A percentile compares a stretch with the other conserved stretches of the same genome.
Evolutionary conservation across 1,140 invertebrate species (phyloP).

Genomic region (Hyposmocoma kahamanoa): DNA sequence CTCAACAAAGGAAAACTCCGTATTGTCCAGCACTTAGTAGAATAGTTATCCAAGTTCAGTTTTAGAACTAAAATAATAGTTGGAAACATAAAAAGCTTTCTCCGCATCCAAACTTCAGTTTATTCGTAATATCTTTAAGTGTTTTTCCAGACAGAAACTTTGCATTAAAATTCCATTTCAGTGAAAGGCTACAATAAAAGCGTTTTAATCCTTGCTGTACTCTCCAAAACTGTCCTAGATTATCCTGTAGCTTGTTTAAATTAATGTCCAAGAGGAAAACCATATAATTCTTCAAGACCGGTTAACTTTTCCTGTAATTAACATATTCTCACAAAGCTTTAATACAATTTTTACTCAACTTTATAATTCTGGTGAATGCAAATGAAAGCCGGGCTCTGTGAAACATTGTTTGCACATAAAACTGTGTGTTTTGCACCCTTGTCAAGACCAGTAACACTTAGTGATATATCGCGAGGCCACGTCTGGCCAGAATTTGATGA

Average conservation of each 20-base stretch:
- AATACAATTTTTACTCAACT: background rate
- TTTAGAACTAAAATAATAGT: too few relatives aligned
- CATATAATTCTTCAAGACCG: background rate
- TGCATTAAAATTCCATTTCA: too few relatives aligned
- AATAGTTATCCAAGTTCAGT: too few relatives aligned
- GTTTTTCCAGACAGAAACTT: too few relatives aligned
- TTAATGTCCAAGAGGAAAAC: too few relatives aligned
- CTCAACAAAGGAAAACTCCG: too few relatives aligned
- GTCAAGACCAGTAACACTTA: slow-evolving; percentile 35
- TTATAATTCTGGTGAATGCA: slow-evolving; percentile 13
- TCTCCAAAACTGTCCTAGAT: background rate
- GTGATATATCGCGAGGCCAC: slow-evolving; percentile 34
- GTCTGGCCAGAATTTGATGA: slow-evolving; percentile 8
- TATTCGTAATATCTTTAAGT: too few relatives aligned
- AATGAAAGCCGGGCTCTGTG: slow-evolving; percentile 10
- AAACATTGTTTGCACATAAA: slow-evolving; percentile 25
- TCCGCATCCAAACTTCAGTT: too few relatives aligned
- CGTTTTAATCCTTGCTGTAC: background rate
- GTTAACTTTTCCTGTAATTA: slow-evolving; percentile 3
- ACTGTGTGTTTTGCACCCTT: slow-evolving; percentile 25
- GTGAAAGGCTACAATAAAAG: too few relatives aligned
- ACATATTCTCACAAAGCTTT: slow-evolving; percentile 1
- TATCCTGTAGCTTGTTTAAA: too few relatives aligned
- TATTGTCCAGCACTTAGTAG: too few relatives aligned
- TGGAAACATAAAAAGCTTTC: too few relatives aligned